Percentiles rank a stretch among this genome's conserved stretches.
Evolutionary conservation across 2,113 vertebrate genomes (phyloP).

Genomic region (Etia nguti): DNA sequence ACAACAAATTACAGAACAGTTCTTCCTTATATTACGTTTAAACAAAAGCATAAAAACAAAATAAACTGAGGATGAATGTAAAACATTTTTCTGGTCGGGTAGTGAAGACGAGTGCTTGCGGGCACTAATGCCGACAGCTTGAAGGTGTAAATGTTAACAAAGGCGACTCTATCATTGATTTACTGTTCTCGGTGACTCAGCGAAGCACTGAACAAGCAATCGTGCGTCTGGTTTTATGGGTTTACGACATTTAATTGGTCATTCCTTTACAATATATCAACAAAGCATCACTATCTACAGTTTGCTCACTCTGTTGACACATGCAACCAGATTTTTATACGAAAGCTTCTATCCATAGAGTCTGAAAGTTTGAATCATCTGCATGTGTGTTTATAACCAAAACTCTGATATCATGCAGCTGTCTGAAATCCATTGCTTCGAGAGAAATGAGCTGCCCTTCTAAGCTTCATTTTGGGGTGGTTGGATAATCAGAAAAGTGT

Average conservation of each 20-base stretch:
- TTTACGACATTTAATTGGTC: background rate
- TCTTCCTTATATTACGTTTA: background rate
- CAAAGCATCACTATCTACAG: background rate
- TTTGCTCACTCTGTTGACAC: background rate
- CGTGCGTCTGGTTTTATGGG: slow-evolving; percentile 10
- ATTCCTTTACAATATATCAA: background rate
- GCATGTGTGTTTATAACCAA: background rate
- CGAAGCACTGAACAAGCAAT: background rate
- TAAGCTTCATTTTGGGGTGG: background rate
- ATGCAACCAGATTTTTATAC: background rate
- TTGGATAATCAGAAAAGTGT: background rate
- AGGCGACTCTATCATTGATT: slow-evolving; percentile 24
- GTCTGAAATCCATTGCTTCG: background rate
- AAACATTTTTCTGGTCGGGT: background rate
- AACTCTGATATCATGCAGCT: background rate
- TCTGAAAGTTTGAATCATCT: background rate
- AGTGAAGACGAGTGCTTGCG: background rate
- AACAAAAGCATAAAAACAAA: background rate
- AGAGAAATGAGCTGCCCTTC: background rate
- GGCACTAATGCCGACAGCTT: background rate
- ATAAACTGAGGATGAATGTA: background rate
- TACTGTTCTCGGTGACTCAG: background rate
- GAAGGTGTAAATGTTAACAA: background rate
- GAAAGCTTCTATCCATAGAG: background rate
- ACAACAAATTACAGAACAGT: background rate